phyloP scores from a whole-genome alignment of 2,113 vertebrate species.

The Columba janthina region DNA sequence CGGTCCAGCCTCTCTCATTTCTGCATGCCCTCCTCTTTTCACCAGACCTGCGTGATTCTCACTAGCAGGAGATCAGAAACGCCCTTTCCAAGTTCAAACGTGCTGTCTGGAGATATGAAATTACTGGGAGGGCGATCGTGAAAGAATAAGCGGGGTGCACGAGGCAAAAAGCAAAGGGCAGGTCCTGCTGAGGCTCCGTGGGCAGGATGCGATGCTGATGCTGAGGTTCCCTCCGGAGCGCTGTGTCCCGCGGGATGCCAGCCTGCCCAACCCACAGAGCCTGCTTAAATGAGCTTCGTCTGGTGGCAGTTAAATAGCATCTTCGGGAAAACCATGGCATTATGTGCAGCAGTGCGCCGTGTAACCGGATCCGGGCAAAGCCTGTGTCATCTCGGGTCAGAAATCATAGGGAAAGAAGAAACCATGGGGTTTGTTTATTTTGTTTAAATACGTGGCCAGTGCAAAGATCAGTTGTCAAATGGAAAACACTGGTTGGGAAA shows the following conservation, averaged over 20 bases:
- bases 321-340: not conserved
- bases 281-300: not conserved
- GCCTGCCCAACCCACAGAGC: not conserved
- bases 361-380: slow-evolving; percentile 18
- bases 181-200: not conserved
- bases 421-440: slow-evolving; percentile 47
- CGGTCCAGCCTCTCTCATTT: not conserved
- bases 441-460: not conserved
- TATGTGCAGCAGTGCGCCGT: not conserved
- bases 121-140: not conserved
- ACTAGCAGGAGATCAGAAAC: not conserved
- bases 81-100: not conserved
- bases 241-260: not conserved
- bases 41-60: not conserved
- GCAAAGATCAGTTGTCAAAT: slow-evolving; percentile 19
- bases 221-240: not conserved
- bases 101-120: not conserved
- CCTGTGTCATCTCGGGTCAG: slow-evolving; percentile 56
- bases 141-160: not conserved
- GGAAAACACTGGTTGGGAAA: slow-evolving; percentile 14
- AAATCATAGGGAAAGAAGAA: slow-evolving; percentile 56
- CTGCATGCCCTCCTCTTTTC: not conserved
- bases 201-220: not conserved
- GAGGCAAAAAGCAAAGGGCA: not conserved
- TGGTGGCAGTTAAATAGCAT: not conserved